Percentiles rank a stretch among this genome's conserved stretches.
Conservation (phyloP, 2,113 vertebrate genomes). For the Ophiodon elongatus region DNA sequence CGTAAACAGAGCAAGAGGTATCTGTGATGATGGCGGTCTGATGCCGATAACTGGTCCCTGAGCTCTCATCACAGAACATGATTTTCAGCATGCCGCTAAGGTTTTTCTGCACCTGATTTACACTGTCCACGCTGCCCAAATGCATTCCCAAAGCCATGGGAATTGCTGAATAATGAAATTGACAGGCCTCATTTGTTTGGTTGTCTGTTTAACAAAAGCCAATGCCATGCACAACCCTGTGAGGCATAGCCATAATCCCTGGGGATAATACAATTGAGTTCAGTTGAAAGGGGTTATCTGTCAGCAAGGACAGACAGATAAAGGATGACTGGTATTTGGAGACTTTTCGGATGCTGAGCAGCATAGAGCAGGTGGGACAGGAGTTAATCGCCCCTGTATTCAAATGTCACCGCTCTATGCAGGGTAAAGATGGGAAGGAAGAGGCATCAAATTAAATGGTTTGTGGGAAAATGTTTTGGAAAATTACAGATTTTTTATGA, state of each 20-base stretch:
- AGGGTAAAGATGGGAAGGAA: constrained; percentile 8
- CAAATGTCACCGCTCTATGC: constrained; percentile 27
- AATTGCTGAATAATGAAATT: constrained; percentile 59
- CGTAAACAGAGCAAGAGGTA: neutral
- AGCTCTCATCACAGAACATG: constrained; percentile 29
- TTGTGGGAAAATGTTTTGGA: constrained; percentile 23
- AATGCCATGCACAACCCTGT: constrained; percentile 31
- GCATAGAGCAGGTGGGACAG: constrained; percentile 32
- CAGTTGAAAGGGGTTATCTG: constrained; percentile 64
- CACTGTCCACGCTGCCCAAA: neutral
- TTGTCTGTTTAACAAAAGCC: constrained; percentile 54
- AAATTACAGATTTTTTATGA: constrained; percentile 25
- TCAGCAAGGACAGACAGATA: constrained; percentile 61
- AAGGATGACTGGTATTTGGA: constrained; percentile 57
- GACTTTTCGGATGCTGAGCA: constrained; percentile 35
- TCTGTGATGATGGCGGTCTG: constrained; percentile 11
- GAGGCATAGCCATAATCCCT: constrained; percentile 60
- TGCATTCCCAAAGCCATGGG: constrained; percentile 27
- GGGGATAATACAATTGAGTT: constrained; percentile 57
- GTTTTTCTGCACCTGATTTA: constrained; percentile 59
- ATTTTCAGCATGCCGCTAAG: constrained; percentile 26
- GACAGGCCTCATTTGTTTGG: constrained; percentile 70
- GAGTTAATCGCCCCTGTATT: constrained; percentile 56
- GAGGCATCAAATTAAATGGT: constrained; percentile 32
- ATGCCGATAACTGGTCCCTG: constrained; percentile 55